Evolutionary conservation across 2,113 vertebrate species (phyloP).

Genomic region (Erythrolamprus reginae): DNA sequence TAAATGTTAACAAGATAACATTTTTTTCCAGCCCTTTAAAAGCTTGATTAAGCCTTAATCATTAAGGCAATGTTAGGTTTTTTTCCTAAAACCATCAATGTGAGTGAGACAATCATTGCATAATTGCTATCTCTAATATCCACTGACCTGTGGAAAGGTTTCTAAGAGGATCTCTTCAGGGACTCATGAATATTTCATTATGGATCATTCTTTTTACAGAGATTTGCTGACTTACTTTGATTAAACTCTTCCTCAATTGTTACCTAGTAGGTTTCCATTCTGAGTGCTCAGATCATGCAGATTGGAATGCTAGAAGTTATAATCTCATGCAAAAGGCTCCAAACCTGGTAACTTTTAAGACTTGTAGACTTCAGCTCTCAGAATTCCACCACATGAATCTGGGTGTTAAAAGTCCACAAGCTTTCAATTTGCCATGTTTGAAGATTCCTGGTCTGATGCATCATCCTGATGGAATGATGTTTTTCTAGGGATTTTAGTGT

Average conservation of each 20-base stretch:
- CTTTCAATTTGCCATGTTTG: neutral
- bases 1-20: conserved; percentile 37
- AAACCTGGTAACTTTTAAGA: neutral
- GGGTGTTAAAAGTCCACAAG: neutral
- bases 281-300: neutral
- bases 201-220: neutral
- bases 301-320: neutral
- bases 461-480: neutral
- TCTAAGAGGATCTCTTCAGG: conserved; percentile 7
- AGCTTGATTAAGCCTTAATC: conserved; percentile 37
- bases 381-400: neutral
- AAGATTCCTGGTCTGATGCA: neutral
- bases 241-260: neutral
- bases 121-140: neutral
- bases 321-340: neutral
- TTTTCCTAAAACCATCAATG: conserved; percentile 37
- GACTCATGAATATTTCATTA: neutral
- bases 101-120: neutral
- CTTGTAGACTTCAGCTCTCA: neutral
- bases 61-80: conserved; percentile 49
- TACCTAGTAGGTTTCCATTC: neutral
- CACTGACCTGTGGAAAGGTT: neutral
- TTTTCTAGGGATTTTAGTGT: neutral
- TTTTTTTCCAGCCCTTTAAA: conserved; percentile 53
- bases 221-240: neutral